Base-by-base conservation (phyloP, 2,797 vertebrate species). In the Danio jaintianensis region DNA sequence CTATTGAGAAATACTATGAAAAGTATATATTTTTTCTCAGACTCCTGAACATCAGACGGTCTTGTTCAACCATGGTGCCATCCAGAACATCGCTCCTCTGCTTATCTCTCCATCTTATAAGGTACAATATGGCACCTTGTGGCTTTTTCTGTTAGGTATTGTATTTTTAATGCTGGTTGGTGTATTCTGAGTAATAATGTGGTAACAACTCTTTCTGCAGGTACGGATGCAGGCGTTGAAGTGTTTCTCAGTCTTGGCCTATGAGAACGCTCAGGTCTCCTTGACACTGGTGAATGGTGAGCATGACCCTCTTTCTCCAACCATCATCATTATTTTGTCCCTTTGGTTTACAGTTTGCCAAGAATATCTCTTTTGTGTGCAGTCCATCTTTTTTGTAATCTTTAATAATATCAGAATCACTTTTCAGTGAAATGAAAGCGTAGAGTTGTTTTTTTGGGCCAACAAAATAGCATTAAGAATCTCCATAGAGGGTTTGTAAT, bases 191-290 rank as follows among this genome's bases (percentile, higher is more conserved):
- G 9, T 47, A 52, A 7, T 11, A 10, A 10, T 62, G 18, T 53
- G 22, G 84, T 70, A 73, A 0, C 55, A 20, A 4, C 2, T 11
- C 6, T 42, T 85, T 78, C 52, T 83, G 42, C 90, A 99, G 98
- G 98, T 99, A 91, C 96, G 93, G 88, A 99, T 99, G 97, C 97
- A 99, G 90, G 96, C 98, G 8, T 88, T 99, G 93, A 99, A 97
- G 93, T 99, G 97, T 92, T 99, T 98, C 93, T 97, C 97, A 68
- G 98, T 99, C 88, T 92, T 99, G 90, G 96, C 97, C 80, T 98
- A 98, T 89, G 98, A 99, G 94, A 99, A 99, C 88, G 95, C 96
- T 85, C 97, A 98, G 91, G 98, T 99, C 89, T 98, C 98, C 84
- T 93, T 96, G 95, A 98, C 96, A 64, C 93, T 99, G 87, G 96